Conservation (phyloP, 1,140 invertebrate genomes). For the Drosophila oshimai region DNA sequence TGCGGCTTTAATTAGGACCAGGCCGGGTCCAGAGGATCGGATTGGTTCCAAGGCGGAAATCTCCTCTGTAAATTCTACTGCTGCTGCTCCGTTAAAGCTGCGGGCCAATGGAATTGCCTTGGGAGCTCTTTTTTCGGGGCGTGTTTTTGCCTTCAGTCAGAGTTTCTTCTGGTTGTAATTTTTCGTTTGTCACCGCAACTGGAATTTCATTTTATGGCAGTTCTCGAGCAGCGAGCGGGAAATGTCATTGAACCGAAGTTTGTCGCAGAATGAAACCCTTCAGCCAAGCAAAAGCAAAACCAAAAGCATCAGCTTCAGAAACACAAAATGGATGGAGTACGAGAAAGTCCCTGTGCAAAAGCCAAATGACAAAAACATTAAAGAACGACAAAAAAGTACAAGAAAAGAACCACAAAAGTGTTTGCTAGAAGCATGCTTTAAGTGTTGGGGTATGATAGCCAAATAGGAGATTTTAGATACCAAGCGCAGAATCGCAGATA, state of each 20-base stretch:
- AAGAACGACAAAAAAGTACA: conserved; percentile 10
- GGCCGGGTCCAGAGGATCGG: neutral
- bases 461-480: neutral
- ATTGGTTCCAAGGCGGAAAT: conserved; percentile 2
- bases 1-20: conserved; percentile 36
- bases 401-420: neutral
- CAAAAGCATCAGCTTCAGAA: conserved; percentile 8
- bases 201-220: conserved; percentile 62
- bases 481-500: neutral
- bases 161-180: conserved; percentile 45
- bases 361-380: conserved; percentile 50
- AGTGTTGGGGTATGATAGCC: neutral
- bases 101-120: conserved; percentile 39
- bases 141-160: conserved; percentile 8
- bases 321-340: neutral
- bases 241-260: conserved; percentile 66
- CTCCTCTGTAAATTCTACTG: conserved; percentile 4
- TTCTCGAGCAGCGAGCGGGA: conserved; percentile 18
- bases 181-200: conserved; percentile 41
- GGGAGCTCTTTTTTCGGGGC: conserved; percentile 27
- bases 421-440: neutral
- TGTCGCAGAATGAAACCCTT: conserved; percentile 52
- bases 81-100: conserved; percentile 37
- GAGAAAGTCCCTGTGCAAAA: conserved; percentile 14
- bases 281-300: conserved; percentile 32